Evolutionary conservation across 2,888 invertebrate species (phyloP).

Genomic region (Caenorhabditis panamensis): DNA sequence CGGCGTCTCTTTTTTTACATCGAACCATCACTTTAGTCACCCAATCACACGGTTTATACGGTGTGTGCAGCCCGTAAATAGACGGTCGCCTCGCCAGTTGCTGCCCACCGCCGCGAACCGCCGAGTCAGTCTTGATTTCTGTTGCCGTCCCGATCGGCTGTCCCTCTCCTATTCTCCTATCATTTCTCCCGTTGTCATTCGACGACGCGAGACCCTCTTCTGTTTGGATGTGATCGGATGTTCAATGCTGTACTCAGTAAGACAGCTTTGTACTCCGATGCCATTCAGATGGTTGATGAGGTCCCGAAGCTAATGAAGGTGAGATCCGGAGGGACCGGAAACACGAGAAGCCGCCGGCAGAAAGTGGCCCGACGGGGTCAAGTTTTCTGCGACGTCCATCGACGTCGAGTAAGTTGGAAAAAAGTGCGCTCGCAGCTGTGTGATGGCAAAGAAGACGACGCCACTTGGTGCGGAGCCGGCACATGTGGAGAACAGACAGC

Average conservation of each 20-base stretch:
- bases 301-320: not conserved
- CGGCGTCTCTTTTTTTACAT: not conserved
- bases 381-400: slow-evolving; percentile 17
- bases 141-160: not conserved
- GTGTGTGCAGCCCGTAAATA: slow-evolving; percentile 12
- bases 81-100: not conserved
- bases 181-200: too few species aligned
- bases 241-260: slow-evolving; percentile 26
- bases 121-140: not conserved
- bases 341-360: slow-evolving; percentile 9
- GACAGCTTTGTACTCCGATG: slow-evolving; percentile 56
- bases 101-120: not conserved
- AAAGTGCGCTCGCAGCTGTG: slow-evolving; percentile 36
- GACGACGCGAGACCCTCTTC: slow-evolving; percentile 12
- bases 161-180: not conserved
- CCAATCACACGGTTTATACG: slow-evolving; percentile 43
- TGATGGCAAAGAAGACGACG: not conserved
- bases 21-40: slow-evolving; percentile 22
- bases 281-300: slow-evolving; percentile 42
- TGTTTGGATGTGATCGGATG: slow-evolving; percentile 40
- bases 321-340: not conserved
- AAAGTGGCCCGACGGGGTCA: slow-evolving; percentile 5
- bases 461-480: slow-evolving; percentile 14
- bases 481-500: slow-evolving; percentile 28
- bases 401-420: slow-evolving; percentile 5